Evolutionary conservation across 2,113 vertebrate species (phyloP).

Genomic region (Pipra filicauda): DNA sequence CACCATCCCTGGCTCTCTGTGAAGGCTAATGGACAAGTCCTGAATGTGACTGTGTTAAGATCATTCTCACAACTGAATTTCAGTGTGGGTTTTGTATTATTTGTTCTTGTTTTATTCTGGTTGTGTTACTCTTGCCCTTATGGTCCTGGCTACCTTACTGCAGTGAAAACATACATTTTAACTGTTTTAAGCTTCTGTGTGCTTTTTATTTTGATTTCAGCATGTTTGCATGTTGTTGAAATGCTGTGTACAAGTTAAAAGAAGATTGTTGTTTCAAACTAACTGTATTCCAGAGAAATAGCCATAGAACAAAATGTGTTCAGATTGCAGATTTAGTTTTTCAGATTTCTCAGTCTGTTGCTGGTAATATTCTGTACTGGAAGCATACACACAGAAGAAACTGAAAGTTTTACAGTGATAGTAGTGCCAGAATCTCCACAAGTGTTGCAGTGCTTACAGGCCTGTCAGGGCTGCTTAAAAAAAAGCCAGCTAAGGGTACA

Average conservation of each 20-base stretch:
- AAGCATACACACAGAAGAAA: background rate
- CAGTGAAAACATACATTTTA: background rate
- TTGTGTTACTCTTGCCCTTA: background rate
- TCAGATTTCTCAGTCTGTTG: background rate
- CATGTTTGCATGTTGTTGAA: background rate
- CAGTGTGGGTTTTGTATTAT: background rate
- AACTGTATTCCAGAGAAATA: background rate
- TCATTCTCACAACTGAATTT: fast-evolving
- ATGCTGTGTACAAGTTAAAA: background rate
- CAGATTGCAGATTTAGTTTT: background rate
- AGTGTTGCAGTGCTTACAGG: background rate
- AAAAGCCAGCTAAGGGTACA: background rate
- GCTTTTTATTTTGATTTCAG: background rate
- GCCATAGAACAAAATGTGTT: background rate
- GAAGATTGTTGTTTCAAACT: background rate
- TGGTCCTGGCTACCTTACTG: background rate
- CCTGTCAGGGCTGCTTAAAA: background rate
- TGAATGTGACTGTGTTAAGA: background rate
- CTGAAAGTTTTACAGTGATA: background rate
- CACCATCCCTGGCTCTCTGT: background rate
- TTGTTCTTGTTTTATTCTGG: background rate
- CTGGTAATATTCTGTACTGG: background rate
- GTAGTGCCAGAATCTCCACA: background rate
- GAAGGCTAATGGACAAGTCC: background rate
- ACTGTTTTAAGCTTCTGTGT: background rate